Evolutionary conservation across 2,797 vertebrate species (phyloP), one percentile per base, ranked within the genome.

Genomic region (Phrynocephalus guinanensis): DNA sequence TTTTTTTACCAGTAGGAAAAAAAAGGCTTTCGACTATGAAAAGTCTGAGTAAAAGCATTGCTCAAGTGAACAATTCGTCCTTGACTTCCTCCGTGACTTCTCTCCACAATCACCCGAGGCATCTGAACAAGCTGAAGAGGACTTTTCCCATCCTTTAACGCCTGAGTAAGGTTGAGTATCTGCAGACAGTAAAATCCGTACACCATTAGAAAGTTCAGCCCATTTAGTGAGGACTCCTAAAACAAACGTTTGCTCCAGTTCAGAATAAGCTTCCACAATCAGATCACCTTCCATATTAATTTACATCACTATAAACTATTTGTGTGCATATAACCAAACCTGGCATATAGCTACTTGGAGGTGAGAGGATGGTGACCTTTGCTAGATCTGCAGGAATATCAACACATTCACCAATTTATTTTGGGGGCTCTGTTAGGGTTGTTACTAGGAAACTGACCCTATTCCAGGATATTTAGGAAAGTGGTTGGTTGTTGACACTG

Each of bases 61-160:
- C 97, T 97, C 52, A 98, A 95, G 2, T 99, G 98, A 83, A 98
- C 97, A 52, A 99, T 97, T 1, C 98, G 97, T 1, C 98, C 98
- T 88, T 98, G 98, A 48, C 97, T 94, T 1, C 98, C 97, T 1
- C 97, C 97, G 6, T 95, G 97, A 83, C 98, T 99, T 83, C 98
- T 96, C 84, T 99, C 99, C 94, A 99, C 98, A 48, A 99, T 96
- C 92, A 99, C 98, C 20, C 98, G 97, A 0, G 99, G 98, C 99
- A 99, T 99, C 96, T 99, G 98, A 3, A 99, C 99, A 77, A 99
- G 96, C 95, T 99, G 98, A 90, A 99, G 96, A 10, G 99, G 98
- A 91, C 97, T 99, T 94, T 97, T 99, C 3, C 96, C 97, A 0
- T 99, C 98, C 94, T 98, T 98, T 90, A 99, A 87, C 0, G 98